Evolutionary conservation across 2,888 invertebrate genomes (phyloP).

Genomic region (Acrobasis consociella): DNA sequence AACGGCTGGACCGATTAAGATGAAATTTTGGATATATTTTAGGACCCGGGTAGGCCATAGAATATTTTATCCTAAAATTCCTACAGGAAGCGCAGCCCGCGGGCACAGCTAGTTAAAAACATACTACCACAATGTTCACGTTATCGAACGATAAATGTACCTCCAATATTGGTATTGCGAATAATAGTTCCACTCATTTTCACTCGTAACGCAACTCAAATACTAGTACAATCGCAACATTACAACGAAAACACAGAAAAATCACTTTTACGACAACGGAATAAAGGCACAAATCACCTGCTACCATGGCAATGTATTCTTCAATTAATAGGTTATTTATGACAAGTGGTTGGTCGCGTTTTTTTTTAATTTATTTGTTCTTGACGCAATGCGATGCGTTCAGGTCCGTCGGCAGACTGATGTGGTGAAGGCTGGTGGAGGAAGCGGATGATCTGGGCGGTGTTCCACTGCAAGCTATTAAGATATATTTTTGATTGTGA

Average conservation of each 20-base stretch:
- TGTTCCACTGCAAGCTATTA: constrained; percentile 4
- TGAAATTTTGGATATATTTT: too few relatives aligned
- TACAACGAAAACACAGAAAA: constrained; percentile 16
- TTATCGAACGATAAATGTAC: constrained; percentile 13
- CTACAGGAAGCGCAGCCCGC: too few relatives aligned
- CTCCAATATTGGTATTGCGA: constrained; percentile 27
- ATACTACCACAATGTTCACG: too few relatives aligned
- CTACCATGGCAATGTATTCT: constrained; percentile 3
- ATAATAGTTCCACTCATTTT: constrained; percentile 45
- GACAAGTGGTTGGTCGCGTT: not conserved
- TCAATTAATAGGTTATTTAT: constrained; percentile 16
- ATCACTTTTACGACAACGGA: not conserved
- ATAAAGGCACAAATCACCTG: constrained; percentile 16
- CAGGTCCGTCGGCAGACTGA: not conserved
- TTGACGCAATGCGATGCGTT: not conserved
- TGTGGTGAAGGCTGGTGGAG: constrained; percentile 4
- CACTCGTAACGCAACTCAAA: constrained; percentile 29
- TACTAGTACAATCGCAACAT: constrained; percentile 30
- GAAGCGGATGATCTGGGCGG: not conserved
- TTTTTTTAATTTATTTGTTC: constrained; percentile 1
- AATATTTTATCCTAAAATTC: too few relatives aligned
- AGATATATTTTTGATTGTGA: not conserved
- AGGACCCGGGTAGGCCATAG: too few relatives aligned
- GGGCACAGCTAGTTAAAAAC: too few relatives aligned
- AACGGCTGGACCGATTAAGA: too few relatives aligned